Conservation (phyloP, 2,113 vertebrate species). For the Loxodonta africana region DNA sequence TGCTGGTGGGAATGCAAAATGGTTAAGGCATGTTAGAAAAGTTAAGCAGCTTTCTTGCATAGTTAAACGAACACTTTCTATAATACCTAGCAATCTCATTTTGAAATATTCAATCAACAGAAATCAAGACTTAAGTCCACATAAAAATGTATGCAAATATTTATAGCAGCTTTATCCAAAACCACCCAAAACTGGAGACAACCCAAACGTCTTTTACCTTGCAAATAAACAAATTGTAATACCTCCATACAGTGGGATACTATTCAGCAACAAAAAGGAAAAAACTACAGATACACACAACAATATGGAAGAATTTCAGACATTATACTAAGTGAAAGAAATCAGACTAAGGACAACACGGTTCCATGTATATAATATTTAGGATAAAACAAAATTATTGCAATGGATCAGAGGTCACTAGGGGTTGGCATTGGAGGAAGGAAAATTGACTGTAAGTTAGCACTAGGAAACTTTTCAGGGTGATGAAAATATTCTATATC, state of each 20-base stretch:
- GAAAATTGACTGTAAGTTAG: not conserved
- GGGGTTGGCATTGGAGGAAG: not conserved
- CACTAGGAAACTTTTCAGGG: too few relatives aligned
- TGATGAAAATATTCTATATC: too few relatives aligned
- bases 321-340: too few relatives aligned
- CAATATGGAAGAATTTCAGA: too few relatives aligned
- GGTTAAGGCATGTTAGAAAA: too few relatives aligned
- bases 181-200: too few relatives aligned
- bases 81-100: too few relatives aligned
- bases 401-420: not conserved
- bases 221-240: not conserved
- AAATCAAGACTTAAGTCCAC: not conserved
- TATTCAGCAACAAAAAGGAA: not conserved
- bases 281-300: not conserved
- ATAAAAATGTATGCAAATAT: not conserved
- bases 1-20: not conserved
- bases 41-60: too few relatives aligned
- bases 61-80: too few relatives aligned
- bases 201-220: not conserved
- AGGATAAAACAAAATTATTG: not conserved
- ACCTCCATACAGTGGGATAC: not conserved
- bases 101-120: not conserved
- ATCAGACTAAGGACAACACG: too few relatives aligned
- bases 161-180: not conserved
- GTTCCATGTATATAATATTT: too few relatives aligned